A percentile compares a stretch with the other conserved stretches of the same genome.
Conservation (phyloP, 2,113 vertebrate genomes). For the Ardeotis arabs region DNA sequence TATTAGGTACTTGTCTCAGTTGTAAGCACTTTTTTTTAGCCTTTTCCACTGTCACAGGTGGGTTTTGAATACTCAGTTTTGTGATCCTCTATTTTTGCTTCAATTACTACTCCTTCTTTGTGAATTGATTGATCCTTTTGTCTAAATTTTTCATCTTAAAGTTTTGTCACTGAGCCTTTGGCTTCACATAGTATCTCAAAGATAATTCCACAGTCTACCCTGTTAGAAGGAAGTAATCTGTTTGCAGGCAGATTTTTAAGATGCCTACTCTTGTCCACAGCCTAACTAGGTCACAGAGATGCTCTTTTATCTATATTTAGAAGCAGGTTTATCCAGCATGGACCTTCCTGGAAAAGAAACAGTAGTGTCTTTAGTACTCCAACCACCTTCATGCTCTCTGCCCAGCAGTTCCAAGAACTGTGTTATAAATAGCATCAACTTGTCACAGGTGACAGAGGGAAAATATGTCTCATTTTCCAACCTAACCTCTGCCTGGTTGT, state of each 20-base stretch:
- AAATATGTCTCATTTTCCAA: conserved; percentile 1
- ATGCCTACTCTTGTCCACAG: background rate
- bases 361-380: background rate
- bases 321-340: background rate
- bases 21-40: background rate
- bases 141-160: background rate
- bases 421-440: conserved; percentile 20
- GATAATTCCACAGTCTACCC: background rate
- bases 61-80: background rate
- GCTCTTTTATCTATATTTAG: conserved; percentile 27
- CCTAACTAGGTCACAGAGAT: background rate
- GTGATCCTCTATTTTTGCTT: background rate
- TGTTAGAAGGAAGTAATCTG: background rate
- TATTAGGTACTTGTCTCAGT: background rate
- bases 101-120: background rate
- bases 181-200: background rate
- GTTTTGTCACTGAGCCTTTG: background rate
- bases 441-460: background rate
- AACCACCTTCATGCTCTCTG: background rate
- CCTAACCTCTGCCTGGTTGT: background rate
- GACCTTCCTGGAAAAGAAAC: background rate
- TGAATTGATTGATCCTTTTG: background rate
- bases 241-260: background rate
- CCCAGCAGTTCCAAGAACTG: background rate
- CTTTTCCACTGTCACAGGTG: background rate